Conservation (phyloP, 1,140 invertebrate genomes). For the Drosophila orena region DNA sequence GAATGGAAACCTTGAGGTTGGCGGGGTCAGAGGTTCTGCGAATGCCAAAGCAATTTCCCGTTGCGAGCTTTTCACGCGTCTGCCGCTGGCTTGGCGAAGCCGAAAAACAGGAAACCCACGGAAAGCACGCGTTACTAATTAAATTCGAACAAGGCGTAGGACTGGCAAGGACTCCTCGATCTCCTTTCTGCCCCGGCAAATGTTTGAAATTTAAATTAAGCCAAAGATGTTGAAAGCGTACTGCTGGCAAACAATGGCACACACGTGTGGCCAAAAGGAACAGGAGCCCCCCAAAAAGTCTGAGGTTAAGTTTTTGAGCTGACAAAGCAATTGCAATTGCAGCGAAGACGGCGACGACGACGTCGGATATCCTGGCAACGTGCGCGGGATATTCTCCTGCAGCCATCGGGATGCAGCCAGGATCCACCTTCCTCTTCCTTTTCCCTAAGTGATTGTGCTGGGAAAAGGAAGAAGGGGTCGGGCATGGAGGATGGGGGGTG, state of each 20-base stretch:
- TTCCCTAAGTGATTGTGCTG: constrained; percentile 9
- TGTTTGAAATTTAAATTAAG: constrained; percentile 79
- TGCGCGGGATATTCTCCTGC: constrained; percentile 59
- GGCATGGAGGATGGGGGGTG: too few species aligned
- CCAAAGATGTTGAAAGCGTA: constrained; percentile 9
- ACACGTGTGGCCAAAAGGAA: constrained; percentile 32
- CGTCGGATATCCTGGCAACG: constrained; percentile 80
- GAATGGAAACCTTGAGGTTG: background rate
- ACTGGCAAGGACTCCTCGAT: background rate
- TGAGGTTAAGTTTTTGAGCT: constrained; percentile 82
- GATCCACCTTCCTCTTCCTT: background rate
- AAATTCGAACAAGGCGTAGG: constrained; percentile 60
- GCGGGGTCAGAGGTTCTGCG: constrained; percentile 4
- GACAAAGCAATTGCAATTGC: constrained; percentile 81
- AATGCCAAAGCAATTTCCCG: constrained; percentile 66
- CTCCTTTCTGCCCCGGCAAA: constrained; percentile 28
- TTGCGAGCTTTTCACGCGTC: constrained; percentile 48
- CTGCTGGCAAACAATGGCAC: constrained; percentile 54
- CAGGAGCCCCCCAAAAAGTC: constrained; percentile 45
- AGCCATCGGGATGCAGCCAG: background rate
- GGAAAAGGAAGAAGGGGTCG: constrained; percentile 1
- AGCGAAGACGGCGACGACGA: constrained; percentile 45
- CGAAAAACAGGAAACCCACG: constrained; percentile 72
- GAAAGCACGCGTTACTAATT: constrained; percentile 77
- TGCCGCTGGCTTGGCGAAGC: constrained; percentile 43